These are phyloP conservation scores for Melanotaenia nigrans DNA, from an alignment of 2,797 vertebrate genomes.

Conservation along the genomic window DNA sequence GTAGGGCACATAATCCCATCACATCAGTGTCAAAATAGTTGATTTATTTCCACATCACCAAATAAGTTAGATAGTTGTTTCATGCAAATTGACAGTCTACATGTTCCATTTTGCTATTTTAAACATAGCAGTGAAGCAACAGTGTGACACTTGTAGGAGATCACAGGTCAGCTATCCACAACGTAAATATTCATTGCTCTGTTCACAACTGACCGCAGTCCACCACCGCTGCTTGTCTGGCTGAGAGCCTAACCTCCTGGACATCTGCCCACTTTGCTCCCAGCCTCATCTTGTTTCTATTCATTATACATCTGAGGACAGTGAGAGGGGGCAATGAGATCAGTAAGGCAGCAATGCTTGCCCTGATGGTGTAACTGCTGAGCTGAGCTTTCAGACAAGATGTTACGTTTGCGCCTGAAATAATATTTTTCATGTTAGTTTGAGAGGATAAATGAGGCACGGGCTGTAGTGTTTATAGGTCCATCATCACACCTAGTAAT, in stretches of 20 bases:
- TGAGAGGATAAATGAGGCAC: constrained; percentile 2
- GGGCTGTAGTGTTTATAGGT: background rate
- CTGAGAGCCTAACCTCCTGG: constrained; percentile 74
- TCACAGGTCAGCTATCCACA: constrained; percentile 65
- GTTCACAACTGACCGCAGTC: constrained; percentile 69
- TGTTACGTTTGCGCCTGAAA: constrained; percentile 2
- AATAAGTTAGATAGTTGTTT: constrained; percentile 11
- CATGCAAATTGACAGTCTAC: constrained; percentile 6
- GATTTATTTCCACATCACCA: constrained; percentile 30
- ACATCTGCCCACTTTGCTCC: constrained; percentile 71
- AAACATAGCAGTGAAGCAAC: constrained; percentile 40
- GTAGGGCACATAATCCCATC: constrained; percentile 34
- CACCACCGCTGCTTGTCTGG: constrained; percentile 64
- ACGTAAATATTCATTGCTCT: constrained; percentile 69
- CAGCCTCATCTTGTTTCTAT: constrained; percentile 68
- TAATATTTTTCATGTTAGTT: constrained; percentile 16
- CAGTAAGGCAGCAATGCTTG: constrained; percentile 57
- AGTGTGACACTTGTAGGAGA: constrained; percentile 65
- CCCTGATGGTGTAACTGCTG: constrained; percentile 47
- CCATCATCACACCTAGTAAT: background rate
- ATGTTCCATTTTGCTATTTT: background rate
- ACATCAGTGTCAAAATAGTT: constrained; percentile 23
- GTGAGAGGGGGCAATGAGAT: constrained; percentile 46
- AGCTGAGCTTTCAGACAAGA: constrained; percentile 30
- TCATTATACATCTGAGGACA: constrained; percentile 72